Percentiles rank a stretch among this genome's conserved stretches.
These are phyloP conservation scores for Ladona fulva DNA, from an alignment of 1,140 invertebrate genomes.

Conservation along the genomic window DNA sequence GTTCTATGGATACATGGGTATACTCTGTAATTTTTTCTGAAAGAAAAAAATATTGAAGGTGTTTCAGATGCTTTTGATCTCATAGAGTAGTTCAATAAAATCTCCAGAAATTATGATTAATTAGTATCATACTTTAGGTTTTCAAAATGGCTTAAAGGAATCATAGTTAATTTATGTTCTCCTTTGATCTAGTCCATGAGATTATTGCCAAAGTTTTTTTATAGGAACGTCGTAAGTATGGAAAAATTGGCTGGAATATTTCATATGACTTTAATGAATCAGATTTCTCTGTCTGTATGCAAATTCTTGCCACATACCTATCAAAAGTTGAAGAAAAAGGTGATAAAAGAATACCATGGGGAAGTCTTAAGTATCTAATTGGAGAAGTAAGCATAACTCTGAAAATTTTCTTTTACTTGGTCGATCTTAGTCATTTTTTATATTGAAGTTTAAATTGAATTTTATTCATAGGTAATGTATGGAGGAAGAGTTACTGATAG, in stretches of 20 bases:
- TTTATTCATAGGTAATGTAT: constrained; percentile 68
- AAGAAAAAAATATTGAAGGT: too few species aligned
- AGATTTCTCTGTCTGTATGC: constrained; percentile 77
- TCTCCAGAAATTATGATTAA: too few species aligned
- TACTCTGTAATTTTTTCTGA: too few species aligned
- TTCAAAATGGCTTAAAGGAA: too few species aligned
- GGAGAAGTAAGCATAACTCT: constrained; percentile 55
- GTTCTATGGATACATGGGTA: too few species aligned
- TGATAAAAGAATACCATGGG: constrained; percentile 66
- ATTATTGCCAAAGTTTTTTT: constrained; percentile 21
- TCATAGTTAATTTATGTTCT: too few species aligned
- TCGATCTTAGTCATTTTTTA: background rate
- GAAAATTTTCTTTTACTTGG: too few species aligned
- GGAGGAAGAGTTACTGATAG: constrained; percentile 83
- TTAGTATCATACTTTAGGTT: too few species aligned
- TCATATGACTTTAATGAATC: constrained; percentile 87
- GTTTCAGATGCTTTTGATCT: too few species aligned
- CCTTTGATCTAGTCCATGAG: too few species aligned
- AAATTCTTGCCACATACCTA: constrained; percentile 74
- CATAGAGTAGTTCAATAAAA: too few species aligned
- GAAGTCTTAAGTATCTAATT: constrained; percentile 81
- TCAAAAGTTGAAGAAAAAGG: constrained; percentile 52
- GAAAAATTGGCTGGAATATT: constrained; percentile 90
- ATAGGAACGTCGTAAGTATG: constrained; percentile 79
- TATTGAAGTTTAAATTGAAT: constrained; percentile 4